phyloP scores from a whole-genome alignment of 2,888 invertebrate species.

The Acronicta leporina region DNA sequence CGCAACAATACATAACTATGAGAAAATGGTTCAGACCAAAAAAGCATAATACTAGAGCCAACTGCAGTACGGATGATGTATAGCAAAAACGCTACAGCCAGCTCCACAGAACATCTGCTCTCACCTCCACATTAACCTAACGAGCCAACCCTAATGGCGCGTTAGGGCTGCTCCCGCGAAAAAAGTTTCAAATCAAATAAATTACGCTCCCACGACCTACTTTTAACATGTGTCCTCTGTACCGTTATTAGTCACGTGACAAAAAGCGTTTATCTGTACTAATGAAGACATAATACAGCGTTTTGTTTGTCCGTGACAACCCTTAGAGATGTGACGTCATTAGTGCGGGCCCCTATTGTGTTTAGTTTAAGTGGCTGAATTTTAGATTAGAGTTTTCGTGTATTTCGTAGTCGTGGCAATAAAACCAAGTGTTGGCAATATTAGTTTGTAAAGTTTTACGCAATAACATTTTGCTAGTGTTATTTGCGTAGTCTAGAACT shows the following conservation, averaged over 20 bases:
- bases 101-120: constrained; percentile 79
- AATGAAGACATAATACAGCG: constrained; percentile 69
- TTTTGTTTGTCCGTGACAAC: constrained; percentile 59
- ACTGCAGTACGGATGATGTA: constrained; percentile 79
- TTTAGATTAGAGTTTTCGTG: constrained; percentile 46
- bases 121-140: constrained; percentile 86
- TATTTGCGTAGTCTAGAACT: constrained; percentile 15
- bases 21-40: constrained; percentile 58
- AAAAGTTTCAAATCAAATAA: constrained; percentile 84
- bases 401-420: constrained; percentile 49
- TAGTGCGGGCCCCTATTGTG: constrained; percentile 52
- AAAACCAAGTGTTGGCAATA: constrained; percentile 48
- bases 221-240: constrained; percentile 75
- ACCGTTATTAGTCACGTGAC: constrained; percentile 78
- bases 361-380: constrained; percentile 48
- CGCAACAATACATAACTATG: constrained; percentile 48
- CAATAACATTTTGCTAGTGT: constrained; percentile 11
- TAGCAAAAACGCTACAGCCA: constrained; percentile 77
- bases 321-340: constrained; percentile 58
- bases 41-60: constrained; percentile 69
- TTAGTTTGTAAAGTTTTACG: constrained; percentile 43
- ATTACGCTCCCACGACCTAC: constrained; percentile 76
- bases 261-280: constrained; percentile 78
- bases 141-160: constrained; percentile 86
- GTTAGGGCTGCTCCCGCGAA: constrained; percentile 75